Conservation (phyloP, 2,797 vertebrate species). For the Podarcis lilfordi region DNA sequence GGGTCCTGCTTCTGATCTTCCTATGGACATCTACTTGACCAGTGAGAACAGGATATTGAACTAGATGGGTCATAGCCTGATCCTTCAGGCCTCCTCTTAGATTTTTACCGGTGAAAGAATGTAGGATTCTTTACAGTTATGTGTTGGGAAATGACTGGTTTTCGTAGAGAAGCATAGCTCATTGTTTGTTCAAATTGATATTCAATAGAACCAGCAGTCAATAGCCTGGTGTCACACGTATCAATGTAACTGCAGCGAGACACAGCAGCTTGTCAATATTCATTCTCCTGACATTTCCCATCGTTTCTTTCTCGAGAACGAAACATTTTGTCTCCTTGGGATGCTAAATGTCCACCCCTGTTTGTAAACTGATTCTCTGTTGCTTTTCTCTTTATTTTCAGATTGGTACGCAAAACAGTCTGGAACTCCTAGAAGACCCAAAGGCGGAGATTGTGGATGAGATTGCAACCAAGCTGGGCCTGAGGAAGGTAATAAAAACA, state of each 20-base stretch:
- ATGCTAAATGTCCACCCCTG: not conserved
- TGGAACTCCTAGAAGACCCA: constrained; percentile 94
- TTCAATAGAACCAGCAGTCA: not conserved
- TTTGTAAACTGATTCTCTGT: not conserved
- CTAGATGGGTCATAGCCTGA: no score
- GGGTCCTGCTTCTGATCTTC: no score
- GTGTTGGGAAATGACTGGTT: not conserved
- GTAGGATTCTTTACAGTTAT: not conserved
- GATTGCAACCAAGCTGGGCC: constrained; percentile 93
- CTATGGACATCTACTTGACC: no score
- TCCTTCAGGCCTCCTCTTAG: no score
- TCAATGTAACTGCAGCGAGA: not conserved
- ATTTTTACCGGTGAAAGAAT: not conserved
- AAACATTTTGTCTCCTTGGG: not conserved
- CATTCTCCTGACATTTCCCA: not conserved
- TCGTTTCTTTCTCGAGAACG: not conserved
- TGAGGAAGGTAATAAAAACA: constrained; percentile 85
- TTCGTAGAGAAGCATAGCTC: not conserved
- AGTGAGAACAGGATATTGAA: no score
- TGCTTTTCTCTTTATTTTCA: constrained; percentile 59
- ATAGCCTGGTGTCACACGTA: not conserved
- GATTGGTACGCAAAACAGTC: constrained; percentile 94
- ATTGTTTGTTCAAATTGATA: not conserved
- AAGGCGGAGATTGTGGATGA: constrained; percentile 95
- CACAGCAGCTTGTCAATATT: not conserved